These are phyloP conservation scores for Chymomyza costata DNA, from an alignment of 1,140 invertebrate species.

Conservation along the genomic window DNA sequence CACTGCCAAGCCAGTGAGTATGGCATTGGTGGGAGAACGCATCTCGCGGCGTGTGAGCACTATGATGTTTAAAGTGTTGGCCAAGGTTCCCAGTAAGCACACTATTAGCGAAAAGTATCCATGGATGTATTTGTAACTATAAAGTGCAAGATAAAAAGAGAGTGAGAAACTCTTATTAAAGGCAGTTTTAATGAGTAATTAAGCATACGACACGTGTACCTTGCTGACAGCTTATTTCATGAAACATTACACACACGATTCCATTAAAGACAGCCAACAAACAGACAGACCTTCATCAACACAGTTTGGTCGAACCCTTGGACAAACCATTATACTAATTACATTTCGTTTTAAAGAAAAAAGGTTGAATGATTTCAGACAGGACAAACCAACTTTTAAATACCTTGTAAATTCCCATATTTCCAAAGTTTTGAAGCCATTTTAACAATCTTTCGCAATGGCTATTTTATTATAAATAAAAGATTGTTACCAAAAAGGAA, in stretches of 20 bases:
- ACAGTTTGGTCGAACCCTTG: too few species aligned
- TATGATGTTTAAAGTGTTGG: conserved; percentile 95
- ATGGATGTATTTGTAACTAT: conserved; percentile 66
- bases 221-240: conserved; percentile 13
- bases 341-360: too few species aligned
- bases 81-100: conserved; percentile 93
- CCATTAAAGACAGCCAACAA: conserved; percentile 40
- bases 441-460: too few species aligned
- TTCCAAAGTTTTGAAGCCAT: too few species aligned
- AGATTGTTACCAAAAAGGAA: too few species aligned
- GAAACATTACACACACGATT: conserved; percentile 54
- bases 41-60: conserved; percentile 93
- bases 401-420: too few species aligned
- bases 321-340: conserved; percentile 64
- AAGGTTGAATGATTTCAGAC: too few species aligned
- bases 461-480: too few species aligned
- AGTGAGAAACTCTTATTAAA: not conserved
- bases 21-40: conserved; percentile 89
- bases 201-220: conserved; percentile 5
- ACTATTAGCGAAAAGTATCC: conserved; percentile 78
- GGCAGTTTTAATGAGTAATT: too few species aligned
- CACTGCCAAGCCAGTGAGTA: conserved; percentile 92
- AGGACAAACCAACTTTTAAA: too few species aligned
- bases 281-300: too few species aligned
- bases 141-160: conserved; percentile 3